Conservation (phyloP, 2,113 vertebrate species). For the Myiopsitta monachus region DNA sequence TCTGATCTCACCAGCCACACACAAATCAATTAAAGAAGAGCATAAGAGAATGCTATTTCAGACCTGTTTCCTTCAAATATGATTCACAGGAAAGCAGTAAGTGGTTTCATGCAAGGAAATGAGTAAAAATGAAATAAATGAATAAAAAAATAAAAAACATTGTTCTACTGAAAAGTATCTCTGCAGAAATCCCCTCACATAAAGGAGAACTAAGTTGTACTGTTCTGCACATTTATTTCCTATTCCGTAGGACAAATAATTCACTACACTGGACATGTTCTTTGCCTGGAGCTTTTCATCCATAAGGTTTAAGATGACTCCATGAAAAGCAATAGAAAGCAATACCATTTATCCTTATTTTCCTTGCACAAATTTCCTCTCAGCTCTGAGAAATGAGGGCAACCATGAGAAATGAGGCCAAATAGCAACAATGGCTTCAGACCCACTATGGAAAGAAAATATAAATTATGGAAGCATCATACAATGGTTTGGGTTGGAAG, state of each 20-base stretch:
- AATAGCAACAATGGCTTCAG: not conserved
- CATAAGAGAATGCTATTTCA: not conserved
- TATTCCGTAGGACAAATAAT: not conserved
- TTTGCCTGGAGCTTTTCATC: conserved; percentile 9
- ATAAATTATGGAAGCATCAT: not conserved
- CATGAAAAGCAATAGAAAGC: not conserved
- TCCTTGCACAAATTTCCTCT: not conserved
- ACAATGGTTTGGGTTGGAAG: not conserved
- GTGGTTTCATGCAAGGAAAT: not conserved
- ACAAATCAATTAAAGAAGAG: not conserved
- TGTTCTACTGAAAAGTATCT: not conserved
- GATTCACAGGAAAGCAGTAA: not conserved
- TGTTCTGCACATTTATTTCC: not conserved
- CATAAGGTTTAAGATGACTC: not conserved
- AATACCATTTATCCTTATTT: not conserved
- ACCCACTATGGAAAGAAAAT: not conserved
- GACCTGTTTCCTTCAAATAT: not conserved
- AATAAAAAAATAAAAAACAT: not conserved
- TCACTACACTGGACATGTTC: not conserved
- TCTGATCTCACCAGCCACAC: not conserved
- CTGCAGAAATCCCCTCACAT: not conserved
- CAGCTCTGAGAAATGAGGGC: not conserved
- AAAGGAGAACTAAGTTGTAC: not conserved
- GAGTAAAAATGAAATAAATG: not conserved
- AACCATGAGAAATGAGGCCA: not conserved